These are phyloP conservation scores for Galerucella pusilla DNA, from an alignment of 2,888 invertebrate species.

Conservation along the genomic window DNA sequence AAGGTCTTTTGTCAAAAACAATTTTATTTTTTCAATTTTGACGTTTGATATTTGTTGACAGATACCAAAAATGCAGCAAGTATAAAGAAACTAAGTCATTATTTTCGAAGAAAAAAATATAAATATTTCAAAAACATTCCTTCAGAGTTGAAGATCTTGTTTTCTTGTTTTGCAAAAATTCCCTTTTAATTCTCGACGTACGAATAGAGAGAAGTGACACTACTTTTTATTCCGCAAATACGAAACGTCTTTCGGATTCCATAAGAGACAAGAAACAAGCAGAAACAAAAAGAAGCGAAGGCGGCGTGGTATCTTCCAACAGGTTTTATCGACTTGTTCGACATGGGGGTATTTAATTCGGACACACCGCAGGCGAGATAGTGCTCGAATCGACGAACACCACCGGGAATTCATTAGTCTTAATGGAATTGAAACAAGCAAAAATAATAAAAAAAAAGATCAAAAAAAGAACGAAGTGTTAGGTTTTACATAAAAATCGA, in stretches of 20 bases:
- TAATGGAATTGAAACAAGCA: constrained; percentile 19
- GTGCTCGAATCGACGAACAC: constrained; percentile 29
- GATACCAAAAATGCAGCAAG: too few species aligned
- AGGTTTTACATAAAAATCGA: not conserved
- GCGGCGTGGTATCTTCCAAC: constrained; percentile 39
- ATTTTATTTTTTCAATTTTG: too few species aligned
- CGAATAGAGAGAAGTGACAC: not conserved
- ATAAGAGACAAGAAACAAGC: constrained; percentile 20
- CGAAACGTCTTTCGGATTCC: constrained; percentile 20
- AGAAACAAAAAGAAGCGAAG: constrained; percentile 24
- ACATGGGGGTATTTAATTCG: constrained; percentile 57
- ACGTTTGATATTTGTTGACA: too few species aligned
- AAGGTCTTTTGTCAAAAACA: too few species aligned
- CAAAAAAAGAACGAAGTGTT: not conserved
- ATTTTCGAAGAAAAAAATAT: too few species aligned
- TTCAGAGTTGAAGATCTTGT: not conserved
- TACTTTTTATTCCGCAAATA: constrained; percentile 7
- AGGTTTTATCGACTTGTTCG: constrained; percentile 51
- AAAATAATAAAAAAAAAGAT: not conserved
- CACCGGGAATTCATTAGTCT: constrained; percentile 35
- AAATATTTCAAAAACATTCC: not conserved
- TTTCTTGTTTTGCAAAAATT: not conserved
- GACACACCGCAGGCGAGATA: constrained; percentile 52
- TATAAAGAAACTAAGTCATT: too few species aligned
- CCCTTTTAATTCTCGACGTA: not conserved